Base-by-base conservation (phyloP, 1,140 invertebrate species). In the Drosophila virilis region DNA sequence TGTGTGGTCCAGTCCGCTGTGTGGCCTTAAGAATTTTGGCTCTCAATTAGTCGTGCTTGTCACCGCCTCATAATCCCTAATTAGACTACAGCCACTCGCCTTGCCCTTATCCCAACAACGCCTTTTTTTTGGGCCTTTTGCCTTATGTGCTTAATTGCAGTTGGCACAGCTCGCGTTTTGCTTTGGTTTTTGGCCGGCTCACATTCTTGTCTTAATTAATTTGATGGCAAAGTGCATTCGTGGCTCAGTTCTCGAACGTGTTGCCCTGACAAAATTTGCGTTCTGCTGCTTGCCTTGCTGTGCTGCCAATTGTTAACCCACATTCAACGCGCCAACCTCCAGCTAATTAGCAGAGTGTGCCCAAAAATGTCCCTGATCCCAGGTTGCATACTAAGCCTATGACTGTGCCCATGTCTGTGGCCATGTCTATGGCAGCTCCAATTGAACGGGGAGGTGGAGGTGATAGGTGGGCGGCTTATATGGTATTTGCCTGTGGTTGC, bases 151-250 rank as follows among this genome's bases (percentile, higher is more conserved):
- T 58, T 76, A 66, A 80, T 75, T 74, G 76, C 28, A 52, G 58
- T 50, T 71, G 17, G 62, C 74, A 10, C n/a, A 32, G 37, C 35
- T 40, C 55, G 57, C 28, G 57, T 33, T 33, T 32, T 10, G 15
- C 43, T 69, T 75, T 76, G 72, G 54, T 67, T 67, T 65, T 81
- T 48, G 52, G 52, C 67, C 45, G 73, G 67, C 68, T 77, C 68
- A 67, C 78, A 77, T 75, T 65, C 75, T 70, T 68, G 77, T 81
- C 85, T 91, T 91, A 91, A 91, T 91, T 91, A 91, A 91, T 91
- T 91, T 90, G 80, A 90, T 91, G 90, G 57, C 88, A 88, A 85
- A 78, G 77, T 77, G 78, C 89, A 91, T 65, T 38, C 59, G 15
- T 54, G 46, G 45, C 33, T 48, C 59, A 38, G 37, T 45, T 33